A percentile compares a stretch with the other conserved stretches of the same genome.
Conservation (phyloP, 2,797 vertebrate species). For the Gymnopithys bicolor region DNA sequence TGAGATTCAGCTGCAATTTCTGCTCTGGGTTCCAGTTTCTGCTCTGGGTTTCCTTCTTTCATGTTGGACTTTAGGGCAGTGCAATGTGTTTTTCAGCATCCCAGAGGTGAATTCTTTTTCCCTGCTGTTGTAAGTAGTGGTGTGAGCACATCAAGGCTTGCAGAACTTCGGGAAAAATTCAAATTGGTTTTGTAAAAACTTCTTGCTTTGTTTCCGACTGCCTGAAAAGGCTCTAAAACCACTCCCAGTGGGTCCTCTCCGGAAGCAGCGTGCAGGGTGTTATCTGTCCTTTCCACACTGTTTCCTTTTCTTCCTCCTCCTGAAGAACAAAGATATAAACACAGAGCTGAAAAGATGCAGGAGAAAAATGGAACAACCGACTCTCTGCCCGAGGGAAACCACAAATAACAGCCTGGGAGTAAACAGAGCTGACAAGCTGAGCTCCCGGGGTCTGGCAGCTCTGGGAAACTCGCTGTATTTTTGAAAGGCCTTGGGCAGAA, state of each 20-base stretch:
- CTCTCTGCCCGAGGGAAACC: background rate
- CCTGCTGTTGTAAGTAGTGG: accelerated
- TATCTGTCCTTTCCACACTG: constrained; percentile 40
- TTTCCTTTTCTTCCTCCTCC: constrained; percentile 43
- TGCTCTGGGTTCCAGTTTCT: background rate
- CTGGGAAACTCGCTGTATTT: background rate
- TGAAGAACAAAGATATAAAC: constrained; percentile 41
- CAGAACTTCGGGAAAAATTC: background rate
- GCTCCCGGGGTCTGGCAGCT: background rate
- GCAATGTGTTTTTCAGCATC: background rate
- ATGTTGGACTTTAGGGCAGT: background rate
- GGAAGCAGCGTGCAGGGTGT: background rate
- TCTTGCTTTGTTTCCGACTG: background rate
- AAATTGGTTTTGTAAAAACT: background rate
- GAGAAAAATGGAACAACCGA: background rate
- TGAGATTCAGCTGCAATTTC: background rate
- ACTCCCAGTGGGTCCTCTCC: accelerated
- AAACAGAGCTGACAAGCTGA: background rate
- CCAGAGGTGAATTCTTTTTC: background rate
- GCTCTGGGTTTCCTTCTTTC: background rate
- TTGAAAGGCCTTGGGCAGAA: background rate
- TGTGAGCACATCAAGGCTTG: background rate
- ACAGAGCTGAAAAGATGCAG: background rate
- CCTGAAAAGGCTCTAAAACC: background rate
- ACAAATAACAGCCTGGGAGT: constrained; percentile 37